Percentiles rank a stretch among this genome's conserved stretches.
These are phyloP conservation scores for Heliconius charithonia DNA, from an alignment of 2,888 invertebrate genomes.

Conservation along the genomic window DNA sequence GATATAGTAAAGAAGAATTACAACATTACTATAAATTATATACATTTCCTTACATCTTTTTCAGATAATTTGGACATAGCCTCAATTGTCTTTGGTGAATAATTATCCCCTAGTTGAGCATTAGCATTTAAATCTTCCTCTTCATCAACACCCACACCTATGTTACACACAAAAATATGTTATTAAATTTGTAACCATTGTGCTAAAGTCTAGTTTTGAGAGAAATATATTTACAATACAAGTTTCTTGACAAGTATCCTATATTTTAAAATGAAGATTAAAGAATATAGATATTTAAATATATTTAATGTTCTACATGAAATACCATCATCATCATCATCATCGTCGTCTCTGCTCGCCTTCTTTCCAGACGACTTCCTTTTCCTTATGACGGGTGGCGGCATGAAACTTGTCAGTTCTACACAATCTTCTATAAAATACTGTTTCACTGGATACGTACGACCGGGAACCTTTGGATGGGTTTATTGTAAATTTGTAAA, in stretches of 20 bases:
- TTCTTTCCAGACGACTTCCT: conserved; percentile 84
- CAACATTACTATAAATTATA: not conserved
- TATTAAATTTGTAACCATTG: too few relatives aligned
- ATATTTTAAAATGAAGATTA: not conserved
- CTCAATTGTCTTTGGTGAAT: conserved; percentile 85
- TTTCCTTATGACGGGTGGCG: conserved; percentile 89
- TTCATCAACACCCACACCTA: conserved; percentile 71
- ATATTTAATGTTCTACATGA: not conserved
- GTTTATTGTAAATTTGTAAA: not conserved
- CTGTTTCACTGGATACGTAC: conserved; percentile 93
- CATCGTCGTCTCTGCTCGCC: conserved; percentile 83
- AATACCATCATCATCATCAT: conserved; percentile 74
- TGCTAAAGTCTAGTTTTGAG: not conserved
- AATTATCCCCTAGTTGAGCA: conserved; percentile 65
- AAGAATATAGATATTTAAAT: not conserved
- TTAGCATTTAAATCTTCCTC: conserved; percentile 91
- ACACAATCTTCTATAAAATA: conserved; percentile 97
- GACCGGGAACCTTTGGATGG: conserved; percentile 87
- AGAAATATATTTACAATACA: not conserved
- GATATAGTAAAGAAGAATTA: too few relatives aligned
- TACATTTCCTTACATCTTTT: conserved; percentile 86
- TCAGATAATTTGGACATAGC: conserved; percentile 92
- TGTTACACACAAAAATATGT: not conserved
- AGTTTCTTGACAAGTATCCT: not conserved
- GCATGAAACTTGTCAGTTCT: conserved; percentile 92